phyloP scores from a whole-genome alignment of 2,888 invertebrate species.

The Meloe dianella region DNA sequence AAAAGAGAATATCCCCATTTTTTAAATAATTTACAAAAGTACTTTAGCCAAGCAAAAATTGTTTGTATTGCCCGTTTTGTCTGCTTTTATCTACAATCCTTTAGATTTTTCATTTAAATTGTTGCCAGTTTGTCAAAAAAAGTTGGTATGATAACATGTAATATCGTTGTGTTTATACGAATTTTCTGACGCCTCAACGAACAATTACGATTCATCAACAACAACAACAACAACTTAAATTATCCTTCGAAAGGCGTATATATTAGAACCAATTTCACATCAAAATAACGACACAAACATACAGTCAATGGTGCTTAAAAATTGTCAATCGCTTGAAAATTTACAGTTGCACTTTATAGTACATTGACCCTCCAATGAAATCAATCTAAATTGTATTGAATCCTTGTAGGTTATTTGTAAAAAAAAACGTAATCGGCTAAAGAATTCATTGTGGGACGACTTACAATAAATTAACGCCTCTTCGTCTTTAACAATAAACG shows the following conservation, averaged over 20 bases:
- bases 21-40: slow-evolving; percentile 33
- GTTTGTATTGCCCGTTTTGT: not conserved
- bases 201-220: not conserved
- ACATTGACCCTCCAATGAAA: not conserved
- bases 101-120: slow-evolving; percentile 20
- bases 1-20: not conserved
- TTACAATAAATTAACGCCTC: slow-evolving; percentile 4
- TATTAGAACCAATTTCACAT: not conserved
- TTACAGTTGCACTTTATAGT: not conserved
- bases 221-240: not conserved
- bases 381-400: not conserved
- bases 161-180: not conserved
- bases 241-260: not conserved
- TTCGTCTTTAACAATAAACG: not conserved
- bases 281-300: not conserved
- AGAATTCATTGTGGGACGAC: not conserved
- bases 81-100: not conserved
- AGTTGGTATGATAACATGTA: slow-evolving; percentile 15
- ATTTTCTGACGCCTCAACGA: not conserved
- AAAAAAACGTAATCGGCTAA: not conserved
- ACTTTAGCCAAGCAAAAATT: slow-evolving; percentile 28
- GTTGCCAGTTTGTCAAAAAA: slow-evolving; percentile 18
- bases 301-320: not conserved
- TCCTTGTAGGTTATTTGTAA: not conserved
- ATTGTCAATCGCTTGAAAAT: not conserved